A percentile compares a stretch with the other conserved stretches of the same genome.
Evolutionary conservation across 2,888 invertebrate genomes (phyloP).

Genomic region (Conomelus anceps): DNA sequence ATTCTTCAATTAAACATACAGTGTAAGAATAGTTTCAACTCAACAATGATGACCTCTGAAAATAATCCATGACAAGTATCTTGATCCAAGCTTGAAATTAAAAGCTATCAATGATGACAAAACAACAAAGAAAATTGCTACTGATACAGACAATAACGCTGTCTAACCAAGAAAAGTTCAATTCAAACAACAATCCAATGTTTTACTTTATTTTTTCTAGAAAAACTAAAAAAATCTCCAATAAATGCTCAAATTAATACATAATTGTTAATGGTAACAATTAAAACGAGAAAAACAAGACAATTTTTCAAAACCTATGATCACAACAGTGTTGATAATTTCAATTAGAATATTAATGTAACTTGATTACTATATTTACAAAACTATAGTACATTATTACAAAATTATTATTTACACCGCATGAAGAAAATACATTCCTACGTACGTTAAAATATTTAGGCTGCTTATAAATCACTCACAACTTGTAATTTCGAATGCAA

Average conservation of each 20-base stretch:
- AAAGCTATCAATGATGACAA: background rate
- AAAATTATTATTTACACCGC: background rate
- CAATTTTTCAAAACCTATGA: background rate
- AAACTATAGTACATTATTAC: background rate
- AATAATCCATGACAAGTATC: background rate
- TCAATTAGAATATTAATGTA: background rate
- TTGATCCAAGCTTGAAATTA: background rate
- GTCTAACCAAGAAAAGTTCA: background rate
- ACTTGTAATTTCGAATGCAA: background rate
- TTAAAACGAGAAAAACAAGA: background rate
- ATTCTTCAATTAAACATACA: background rate
- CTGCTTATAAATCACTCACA: background rate
- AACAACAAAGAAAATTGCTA: background rate
- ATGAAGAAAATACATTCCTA: background rate
- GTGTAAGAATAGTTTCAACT: background rate
- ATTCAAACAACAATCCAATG: background rate
- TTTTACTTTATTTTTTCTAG: background rate
- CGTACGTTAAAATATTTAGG: background rate
- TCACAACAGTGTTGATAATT: background rate
- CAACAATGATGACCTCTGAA: background rate
- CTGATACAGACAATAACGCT: background rate
- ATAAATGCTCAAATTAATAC: background rate
- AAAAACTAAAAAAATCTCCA: background rate
- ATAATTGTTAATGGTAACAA: background rate
- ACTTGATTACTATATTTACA: background rate